phyloP scores from a whole-genome alignment of 2,797 vertebrate genomes.

The Typhlichthys subterraneus region DNA sequence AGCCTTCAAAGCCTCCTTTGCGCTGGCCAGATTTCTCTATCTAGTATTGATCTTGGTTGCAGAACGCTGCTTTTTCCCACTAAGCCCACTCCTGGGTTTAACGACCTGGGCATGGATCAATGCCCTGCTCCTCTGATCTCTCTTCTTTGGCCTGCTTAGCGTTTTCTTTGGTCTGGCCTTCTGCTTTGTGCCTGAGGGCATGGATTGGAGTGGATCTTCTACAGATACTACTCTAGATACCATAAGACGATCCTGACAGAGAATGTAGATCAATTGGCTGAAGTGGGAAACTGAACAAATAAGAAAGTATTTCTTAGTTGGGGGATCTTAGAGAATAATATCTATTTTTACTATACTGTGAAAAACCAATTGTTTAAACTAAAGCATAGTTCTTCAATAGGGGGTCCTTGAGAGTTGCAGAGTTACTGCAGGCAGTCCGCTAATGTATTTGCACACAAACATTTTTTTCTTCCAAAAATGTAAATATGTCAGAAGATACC shows the following conservation, averaged over 20 bases:
- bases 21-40: constrained; percentile 59
- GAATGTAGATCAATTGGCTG: not conserved
- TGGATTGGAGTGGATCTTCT: constrained; percentile 21
- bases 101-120: constrained; percentile 73
- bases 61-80: constrained; percentile 58
- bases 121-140: constrained; percentile 58
- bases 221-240: constrained; percentile 7
- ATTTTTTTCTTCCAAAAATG: too few relatives aligned
- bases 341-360: too few relatives aligned
- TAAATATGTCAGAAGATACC: too few relatives aligned
- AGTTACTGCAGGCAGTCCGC: not conserved
- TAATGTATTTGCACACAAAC: too few relatives aligned
- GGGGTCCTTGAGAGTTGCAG: not conserved
- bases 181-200: constrained; percentile 32
- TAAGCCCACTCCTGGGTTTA: constrained; percentile 67
- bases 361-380: too few relatives aligned
- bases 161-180: constrained; percentile 27
- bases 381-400: too few relatives aligned
- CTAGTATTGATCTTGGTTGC: constrained; percentile 66
- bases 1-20: constrained; percentile 32
- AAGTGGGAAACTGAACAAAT: too few relatives aligned
- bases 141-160: constrained; percentile 27
- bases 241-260: constrained; percentile 33
- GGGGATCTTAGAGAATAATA: too few relatives aligned
- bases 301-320: too few relatives aligned